Percentiles rank a stretch among this genome's conserved stretches.
phyloP scores from a whole-genome alignment of 2,888 invertebrate genomes.

The Xestia xanthographa region DNA sequence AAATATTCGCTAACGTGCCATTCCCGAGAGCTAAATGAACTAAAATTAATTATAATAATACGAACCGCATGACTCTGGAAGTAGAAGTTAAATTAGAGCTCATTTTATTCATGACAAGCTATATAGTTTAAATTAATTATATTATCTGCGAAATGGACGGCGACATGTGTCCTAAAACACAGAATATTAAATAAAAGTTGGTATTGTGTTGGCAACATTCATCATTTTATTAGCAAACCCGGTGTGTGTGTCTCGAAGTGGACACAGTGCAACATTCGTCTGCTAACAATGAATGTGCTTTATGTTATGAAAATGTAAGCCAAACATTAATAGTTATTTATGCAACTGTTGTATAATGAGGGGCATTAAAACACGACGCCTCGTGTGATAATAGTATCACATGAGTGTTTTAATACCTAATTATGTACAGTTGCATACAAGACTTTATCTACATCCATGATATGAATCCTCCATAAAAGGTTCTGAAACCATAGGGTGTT shows the following conservation, averaged over 20 bases:
- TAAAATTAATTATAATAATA: conserved; percentile 60
- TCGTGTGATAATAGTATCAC: too few species aligned
- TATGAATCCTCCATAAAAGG: too few species aligned
- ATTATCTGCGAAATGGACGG: conserved; percentile 26
- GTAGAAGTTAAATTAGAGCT: conserved; percentile 47
- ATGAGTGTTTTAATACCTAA: too few species aligned
- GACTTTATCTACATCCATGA: too few species aligned
- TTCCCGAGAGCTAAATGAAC: conserved; percentile 48
- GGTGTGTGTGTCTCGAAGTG: neutral
- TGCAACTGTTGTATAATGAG: too few species aligned
- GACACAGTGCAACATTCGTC: neutral
- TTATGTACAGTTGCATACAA: too few species aligned
- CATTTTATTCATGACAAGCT: conserved; percentile 49
- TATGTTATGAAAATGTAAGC: neutral
- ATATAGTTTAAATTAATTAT: conserved; percentile 47
- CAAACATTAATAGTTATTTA: too few species aligned
- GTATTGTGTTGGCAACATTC: conserved; percentile 9
- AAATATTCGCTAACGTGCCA: conserved; percentile 32
- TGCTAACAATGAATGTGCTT: neutral
- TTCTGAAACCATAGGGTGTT: too few species aligned
- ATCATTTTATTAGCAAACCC: neutral
- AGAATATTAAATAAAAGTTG: conserved; percentile 28
- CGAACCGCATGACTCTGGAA: conserved; percentile 40
- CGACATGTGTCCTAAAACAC: conserved; percentile 17
- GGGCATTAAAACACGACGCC: too few species aligned